Base-by-base conservation (phyloP, 2,113 vertebrate genomes). In the Orientallactaga bullata region DNA sequence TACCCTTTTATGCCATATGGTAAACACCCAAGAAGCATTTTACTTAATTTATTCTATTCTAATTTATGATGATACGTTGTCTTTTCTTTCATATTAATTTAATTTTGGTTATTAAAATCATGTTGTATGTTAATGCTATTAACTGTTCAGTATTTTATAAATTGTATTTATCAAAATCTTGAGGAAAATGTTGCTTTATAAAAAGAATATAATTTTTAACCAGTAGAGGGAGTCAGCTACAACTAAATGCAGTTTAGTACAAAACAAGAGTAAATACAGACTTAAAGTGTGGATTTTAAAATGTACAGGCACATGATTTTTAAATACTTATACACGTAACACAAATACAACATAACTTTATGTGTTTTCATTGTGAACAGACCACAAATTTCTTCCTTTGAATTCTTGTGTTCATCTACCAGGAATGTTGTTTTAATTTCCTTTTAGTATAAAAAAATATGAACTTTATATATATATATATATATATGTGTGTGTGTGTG, bases 191-290 rank as follows among this genome's bases (percentile, higher is more conserved):
- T 47, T 47, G 5, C 42, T 47, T 47, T 47, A 11, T 60, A 66
- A 73, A 32, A 55, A 88, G 89, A 87, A 73, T 68, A 84, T 68
- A 63, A 81, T 28, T 68, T 97, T 91, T 94, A 96, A 93, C 98
- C 98, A 97, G 97, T 85, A 98, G 98, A 97, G 98, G 98, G 98
- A 97, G 97, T 94, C 61, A 85, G 32, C 95, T 90, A 94, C 96
- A 97, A 20, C 90, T 47, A 95, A 96, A 94, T 77, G 89, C 90
- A 91, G 51, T 37, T 93, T 95, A 15, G 1, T 2, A 80, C 30
- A 83, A 39, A 26, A 47, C 21, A 88, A 86, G 83, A 84, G 63
- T 60, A 81, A 93, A 93, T 65, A 63, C 17, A 74, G 23, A 80
- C 55, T 32, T 69, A 78, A 71, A 63, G 94, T 80, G n/a, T 89